Base-by-base conservation (phyloP, 2,888 invertebrate species). In the Drosophila antonietae region DNA sequence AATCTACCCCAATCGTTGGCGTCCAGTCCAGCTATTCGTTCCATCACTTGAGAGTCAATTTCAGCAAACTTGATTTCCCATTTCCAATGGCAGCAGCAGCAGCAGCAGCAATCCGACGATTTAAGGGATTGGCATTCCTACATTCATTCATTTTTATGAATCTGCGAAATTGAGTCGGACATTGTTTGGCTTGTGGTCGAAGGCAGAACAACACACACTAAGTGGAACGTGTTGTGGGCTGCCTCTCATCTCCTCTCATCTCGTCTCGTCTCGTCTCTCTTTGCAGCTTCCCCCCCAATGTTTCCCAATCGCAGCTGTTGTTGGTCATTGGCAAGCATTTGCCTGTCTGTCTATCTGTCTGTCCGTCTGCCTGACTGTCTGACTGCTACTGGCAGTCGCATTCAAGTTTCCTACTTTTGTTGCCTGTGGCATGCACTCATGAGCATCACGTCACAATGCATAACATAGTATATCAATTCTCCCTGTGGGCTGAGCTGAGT, bases 21-120 rank as follows among this genome's bases (percentile, higher is more conserved):
- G 71, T 53, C 60, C 58, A 57, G 69, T 47, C 28, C 69, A 69
- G 71, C 43, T 52, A 44, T 44, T 56, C 49, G 59, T 41, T 78
- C 67, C 91, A 82, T 88, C 91, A 91, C 90, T 91, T 90, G 91
- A 91, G 90, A 90, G 91, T 90, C 91, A 87, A 91, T 90, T 91
- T 86, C 88, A 84, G 88, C 85, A 88, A 89, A 90, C 90, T 91
- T 90, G 90, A 91, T 90, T 90, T 89, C 82, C 75, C 81, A 83
- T 87, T 89, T 83, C 73, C 83, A 85, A 87, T 75, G 80, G 64
- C 72, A 58, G 71, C 68, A 37, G 60, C 68, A 39, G 60, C 47
- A 57, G 69, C 68, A 37, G 60, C 68, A 39, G 60, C 47, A 60
- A 44, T 57, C 59, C 62, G 72, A 77, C 72, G 73, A 83, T 81